A percentile compares a stretch with the other conserved stretches of the same genome.
phyloP scores from a whole-genome alignment of 2,797 vertebrate species.

The Halcyon leucocephala region DNA sequence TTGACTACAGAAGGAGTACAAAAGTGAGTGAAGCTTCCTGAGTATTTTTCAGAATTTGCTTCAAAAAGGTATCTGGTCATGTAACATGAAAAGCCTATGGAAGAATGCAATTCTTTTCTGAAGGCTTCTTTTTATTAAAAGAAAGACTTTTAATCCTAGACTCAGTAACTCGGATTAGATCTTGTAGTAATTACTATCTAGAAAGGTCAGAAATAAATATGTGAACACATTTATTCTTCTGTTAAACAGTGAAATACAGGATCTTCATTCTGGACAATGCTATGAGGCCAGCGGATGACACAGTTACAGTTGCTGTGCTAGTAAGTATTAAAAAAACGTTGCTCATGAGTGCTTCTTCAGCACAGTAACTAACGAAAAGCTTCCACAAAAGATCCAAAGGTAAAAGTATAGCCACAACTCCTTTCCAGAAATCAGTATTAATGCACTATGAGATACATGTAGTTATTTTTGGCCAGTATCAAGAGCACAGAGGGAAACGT shows the following conservation, averaged over 20 bases:
- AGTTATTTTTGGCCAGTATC: background rate
- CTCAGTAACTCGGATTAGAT: background rate
- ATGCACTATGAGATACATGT: background rate
- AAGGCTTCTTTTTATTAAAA: background rate
- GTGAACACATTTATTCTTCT: background rate
- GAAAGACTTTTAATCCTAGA: background rate
- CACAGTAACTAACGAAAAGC: background rate
- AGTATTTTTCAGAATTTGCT: background rate
- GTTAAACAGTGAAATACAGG: conserved; percentile 71
- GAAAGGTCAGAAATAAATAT: background rate
- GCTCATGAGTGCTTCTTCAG: background rate
- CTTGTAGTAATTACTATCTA: background rate
- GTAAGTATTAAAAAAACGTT: conserved; percentile 60
- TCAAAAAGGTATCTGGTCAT: background rate
- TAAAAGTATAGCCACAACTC: background rate
- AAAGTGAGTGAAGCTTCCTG: background rate
- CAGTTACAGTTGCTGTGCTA: conserved; percentile 49
- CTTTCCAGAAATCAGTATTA: background rate
- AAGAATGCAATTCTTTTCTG: background rate
- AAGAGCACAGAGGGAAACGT: rapidly evolving
- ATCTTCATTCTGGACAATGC: conserved; percentile 77
- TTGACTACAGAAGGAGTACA: background rate
- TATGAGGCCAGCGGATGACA: conserved; percentile 66
- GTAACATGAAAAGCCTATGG: background rate
- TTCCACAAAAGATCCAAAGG: background rate